Percentiles rank a stretch among this genome's conserved stretches.
Conservation (phyloP, 2,888 invertebrate species). For the Drosophila quasianomalipes region DNA sequence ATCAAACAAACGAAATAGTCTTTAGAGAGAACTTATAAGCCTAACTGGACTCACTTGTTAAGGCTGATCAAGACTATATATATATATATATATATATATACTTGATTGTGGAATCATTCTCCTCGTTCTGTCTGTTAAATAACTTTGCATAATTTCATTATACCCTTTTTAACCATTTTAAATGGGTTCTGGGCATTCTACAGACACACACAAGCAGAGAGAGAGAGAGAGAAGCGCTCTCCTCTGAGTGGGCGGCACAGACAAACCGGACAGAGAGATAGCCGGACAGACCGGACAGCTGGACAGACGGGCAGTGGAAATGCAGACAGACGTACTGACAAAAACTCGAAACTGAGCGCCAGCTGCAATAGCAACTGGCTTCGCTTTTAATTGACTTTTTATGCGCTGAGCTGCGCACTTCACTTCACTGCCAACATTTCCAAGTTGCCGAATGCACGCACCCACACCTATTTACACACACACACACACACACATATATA, state of each 20-base stretch:
- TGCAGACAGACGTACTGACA: constrained; percentile 4
- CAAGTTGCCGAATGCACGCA: constrained; percentile 31
- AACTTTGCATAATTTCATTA: constrained; percentile 3
- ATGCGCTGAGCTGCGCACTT: constrained; percentile 71
- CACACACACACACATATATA: neutral
- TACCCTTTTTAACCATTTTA: constrained; percentile 1
- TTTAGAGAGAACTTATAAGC: neutral
- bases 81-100: neutral
- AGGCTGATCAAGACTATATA: neutral
- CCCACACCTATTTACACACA: neutral
- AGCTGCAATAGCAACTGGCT: constrained; percentile 72
- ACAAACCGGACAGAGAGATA: constrained; percentile 5
- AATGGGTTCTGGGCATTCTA: neutral
- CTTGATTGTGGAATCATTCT: neutral
- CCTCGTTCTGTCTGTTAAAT: neutral
- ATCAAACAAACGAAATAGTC: neutral
- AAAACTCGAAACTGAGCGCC: constrained; percentile 60
- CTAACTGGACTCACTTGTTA: neutral
- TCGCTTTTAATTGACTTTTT: constrained; percentile 82
- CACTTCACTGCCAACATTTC: constrained; percentile 62
- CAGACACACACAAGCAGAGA: constrained; percentile 14
- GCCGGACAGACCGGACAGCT: neutral
- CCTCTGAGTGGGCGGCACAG: constrained; percentile 16
- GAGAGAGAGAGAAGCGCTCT: neutral
- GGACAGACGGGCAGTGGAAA: constrained; percentile 14